phyloP scores from a whole-genome alignment of 2,888 invertebrate species.

The Ceratothoa steindachneri region DNA sequence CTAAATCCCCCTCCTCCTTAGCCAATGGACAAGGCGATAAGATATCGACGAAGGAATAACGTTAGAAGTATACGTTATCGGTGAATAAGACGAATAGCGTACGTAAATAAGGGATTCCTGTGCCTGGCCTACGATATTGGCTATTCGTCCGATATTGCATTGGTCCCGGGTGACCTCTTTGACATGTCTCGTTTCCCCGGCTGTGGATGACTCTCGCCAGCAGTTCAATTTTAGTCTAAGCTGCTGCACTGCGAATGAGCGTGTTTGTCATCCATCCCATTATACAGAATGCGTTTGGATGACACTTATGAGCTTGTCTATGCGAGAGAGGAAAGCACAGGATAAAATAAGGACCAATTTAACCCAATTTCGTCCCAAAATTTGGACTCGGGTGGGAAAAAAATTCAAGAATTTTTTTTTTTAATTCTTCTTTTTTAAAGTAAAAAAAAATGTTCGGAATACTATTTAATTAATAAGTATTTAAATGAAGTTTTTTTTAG shows the following conservation, averaged over 20 bases:
- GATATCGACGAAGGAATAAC: constrained; percentile 8
- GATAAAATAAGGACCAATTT: constrained; percentile 7
- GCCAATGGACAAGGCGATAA: constrained; percentile 7
- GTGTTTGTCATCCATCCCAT: constrained; percentile 10
- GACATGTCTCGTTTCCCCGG: not conserved
- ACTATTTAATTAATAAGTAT: not conserved
- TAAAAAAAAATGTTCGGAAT: not conserved
- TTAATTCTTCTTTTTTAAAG: not conserved
- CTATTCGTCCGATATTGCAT: constrained; percentile 3
- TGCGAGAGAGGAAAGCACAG: constrained; percentile 8
- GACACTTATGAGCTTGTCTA: constrained; percentile 11
- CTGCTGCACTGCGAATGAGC: not conserved
- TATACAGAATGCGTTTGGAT: not conserved
- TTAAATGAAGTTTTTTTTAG: not conserved
- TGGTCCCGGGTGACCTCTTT: not conserved
- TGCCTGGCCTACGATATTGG: not conserved
- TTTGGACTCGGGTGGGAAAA: not conserved
- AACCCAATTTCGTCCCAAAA: constrained; percentile 2
- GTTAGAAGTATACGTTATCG: not conserved
- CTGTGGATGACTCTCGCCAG: not conserved
- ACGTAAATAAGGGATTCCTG: not conserved
- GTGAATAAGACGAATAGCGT: no score
- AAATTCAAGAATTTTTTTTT: not conserved
- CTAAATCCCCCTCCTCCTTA: constrained; percentile 9
- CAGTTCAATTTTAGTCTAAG: constrained; percentile 10